Base-by-base conservation (phyloP, 2,888 invertebrate species). In the Dyspetes luteomarginatus region DNA sequence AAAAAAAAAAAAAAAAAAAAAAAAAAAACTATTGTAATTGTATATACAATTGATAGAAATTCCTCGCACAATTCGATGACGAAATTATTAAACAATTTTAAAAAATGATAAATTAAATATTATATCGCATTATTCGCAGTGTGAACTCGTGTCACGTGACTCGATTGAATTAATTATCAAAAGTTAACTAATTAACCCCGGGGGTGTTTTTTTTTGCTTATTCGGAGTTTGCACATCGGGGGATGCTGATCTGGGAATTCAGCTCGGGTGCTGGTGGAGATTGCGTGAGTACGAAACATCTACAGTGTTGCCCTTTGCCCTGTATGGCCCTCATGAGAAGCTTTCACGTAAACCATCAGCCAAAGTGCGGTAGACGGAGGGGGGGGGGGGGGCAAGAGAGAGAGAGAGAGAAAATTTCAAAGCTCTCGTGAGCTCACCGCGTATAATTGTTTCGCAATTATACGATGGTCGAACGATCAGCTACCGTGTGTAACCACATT, bases 401-500 rank as follows among this genome's bases (percentile, higher is more conserved):
- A 17, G 17, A 17, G 55, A 50, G 58, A 36, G 28, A 52, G 24
- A 17, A n/a, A 19, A 24, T 60, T 48, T 48, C 36, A 12, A 65
- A 56, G 71, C 58, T 43, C 50, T 43, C 50, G 43, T 52, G 50
- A 52, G 74, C 52, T 75, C 26, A 28, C 41, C 62, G 55, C 65
- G 71, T 69, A 80, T 75, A 80, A 80, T 80, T 80, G 79, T 80
- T 80, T 71, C 17, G 71, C 65, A 75, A 79, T 75, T 79, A 75
- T 48, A 65, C 43, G 60, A 28, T 36, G 22, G 55, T 30, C 15
- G 48, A 50, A 19, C 58, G 48, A 71, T 75, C 48, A 45, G 65
- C 62, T 69, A 80, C 65, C 75, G 75, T 71, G 75, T 58, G 30
- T 58, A 71, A 45, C 52, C 43, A 52, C 52, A 52, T 68, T 60